These are phyloP conservation scores for Platichthys flesus DNA, from an alignment of 2,113 vertebrate species.

Conservation along the genomic window DNA sequence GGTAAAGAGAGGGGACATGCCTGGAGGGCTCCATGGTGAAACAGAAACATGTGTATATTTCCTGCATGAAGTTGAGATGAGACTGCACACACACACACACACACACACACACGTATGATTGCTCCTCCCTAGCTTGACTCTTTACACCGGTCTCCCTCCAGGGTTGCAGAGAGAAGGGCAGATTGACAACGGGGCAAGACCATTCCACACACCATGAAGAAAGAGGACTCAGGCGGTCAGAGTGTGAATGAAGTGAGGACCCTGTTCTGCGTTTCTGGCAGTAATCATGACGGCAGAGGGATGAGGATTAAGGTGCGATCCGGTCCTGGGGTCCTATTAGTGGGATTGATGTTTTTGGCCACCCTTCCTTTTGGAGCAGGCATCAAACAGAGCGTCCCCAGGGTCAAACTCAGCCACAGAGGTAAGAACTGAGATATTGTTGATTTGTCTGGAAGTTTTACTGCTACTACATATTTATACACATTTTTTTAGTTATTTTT, in stretches of 20 bases:
- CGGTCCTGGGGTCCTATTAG: conserved; percentile 75
- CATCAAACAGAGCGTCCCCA: conserved; percentile 90
- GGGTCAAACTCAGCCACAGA: conserved; percentile 92
- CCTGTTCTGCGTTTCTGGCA: conserved; percentile 49
- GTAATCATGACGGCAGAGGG: conserved; percentile 48
- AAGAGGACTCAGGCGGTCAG: conserved; percentile 38
- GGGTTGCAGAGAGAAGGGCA: conserved; percentile 55
- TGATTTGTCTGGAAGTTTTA: conserved; percentile 7
- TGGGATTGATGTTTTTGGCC: conserved; percentile 79
- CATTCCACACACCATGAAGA: conserved; percentile 65
- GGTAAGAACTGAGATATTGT: conserved; percentile 81
- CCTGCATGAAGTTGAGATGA: conserved; percentile 52
- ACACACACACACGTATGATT: conserved; percentile 40
- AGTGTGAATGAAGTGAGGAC: conserved; percentile 33
- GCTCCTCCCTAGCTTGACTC: conserved; percentile 69
- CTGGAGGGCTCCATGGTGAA: conserved; percentile 77
- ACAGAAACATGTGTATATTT: conserved; percentile 50
- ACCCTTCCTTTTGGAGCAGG: conserved; percentile 81
- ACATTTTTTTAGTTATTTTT: not conserved
- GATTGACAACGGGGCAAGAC: conserved; percentile 53
- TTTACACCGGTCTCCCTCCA: conserved; percentile 62
- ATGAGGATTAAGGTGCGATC: conserved; percentile 67
- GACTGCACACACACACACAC: conserved; percentile 28
- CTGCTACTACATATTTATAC: not conserved
- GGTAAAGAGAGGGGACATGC: conserved; percentile 68